A percentile compares a stretch with the other conserved stretches of the same genome.
Conservation (phyloP, 2,797 vertebrate species). For the Momotus momota region DNA sequence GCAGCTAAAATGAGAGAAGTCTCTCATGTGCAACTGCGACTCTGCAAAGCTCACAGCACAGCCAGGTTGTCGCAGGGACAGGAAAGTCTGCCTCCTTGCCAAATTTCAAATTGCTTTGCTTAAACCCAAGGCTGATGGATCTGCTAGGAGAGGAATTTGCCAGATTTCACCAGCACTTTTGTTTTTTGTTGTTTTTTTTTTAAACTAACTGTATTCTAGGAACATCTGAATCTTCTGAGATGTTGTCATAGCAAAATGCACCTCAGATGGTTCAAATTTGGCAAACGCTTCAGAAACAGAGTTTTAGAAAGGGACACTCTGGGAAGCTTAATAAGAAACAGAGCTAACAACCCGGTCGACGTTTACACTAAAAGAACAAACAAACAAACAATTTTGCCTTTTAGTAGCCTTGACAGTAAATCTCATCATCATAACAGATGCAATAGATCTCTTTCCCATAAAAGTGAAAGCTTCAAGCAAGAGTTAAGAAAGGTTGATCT, state of each 20-base stretch:
- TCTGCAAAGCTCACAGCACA: not conserved
- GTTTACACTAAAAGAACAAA: conserved; percentile 60
- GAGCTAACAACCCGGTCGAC: conserved; percentile 45
- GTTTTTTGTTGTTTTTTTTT: not conserved
- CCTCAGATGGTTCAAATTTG: conserved; percentile 68
- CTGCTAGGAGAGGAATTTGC: not conserved
- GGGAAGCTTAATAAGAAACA: conserved; percentile 64
- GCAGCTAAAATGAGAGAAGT: not conserved
- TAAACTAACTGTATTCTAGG: conserved; percentile 12
- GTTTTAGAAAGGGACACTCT: conserved; percentile 40
- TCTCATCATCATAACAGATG: conserved; percentile 60
- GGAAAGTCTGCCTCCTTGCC: not conserved
- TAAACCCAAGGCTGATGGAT: not conserved
- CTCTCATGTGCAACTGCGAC: not conserved
- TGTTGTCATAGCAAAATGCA: conserved; percentile 57
- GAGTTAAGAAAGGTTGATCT: conserved; percentile 20
- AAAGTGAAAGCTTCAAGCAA: not conserved
- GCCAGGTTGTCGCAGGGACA: not conserved
- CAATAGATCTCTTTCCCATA: conserved; percentile 28
- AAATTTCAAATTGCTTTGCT: conserved; percentile 1
- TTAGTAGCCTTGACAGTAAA: conserved; percentile 58
- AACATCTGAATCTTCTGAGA: conserved; percentile 51
- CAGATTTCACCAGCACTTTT: conserved; percentile 5
- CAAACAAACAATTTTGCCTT: conserved; percentile 68
- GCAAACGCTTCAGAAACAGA: conserved; percentile 38